phyloP scores from a whole-genome alignment of 2,797 vertebrate genomes.

The Acanthornis magna region DNA sequence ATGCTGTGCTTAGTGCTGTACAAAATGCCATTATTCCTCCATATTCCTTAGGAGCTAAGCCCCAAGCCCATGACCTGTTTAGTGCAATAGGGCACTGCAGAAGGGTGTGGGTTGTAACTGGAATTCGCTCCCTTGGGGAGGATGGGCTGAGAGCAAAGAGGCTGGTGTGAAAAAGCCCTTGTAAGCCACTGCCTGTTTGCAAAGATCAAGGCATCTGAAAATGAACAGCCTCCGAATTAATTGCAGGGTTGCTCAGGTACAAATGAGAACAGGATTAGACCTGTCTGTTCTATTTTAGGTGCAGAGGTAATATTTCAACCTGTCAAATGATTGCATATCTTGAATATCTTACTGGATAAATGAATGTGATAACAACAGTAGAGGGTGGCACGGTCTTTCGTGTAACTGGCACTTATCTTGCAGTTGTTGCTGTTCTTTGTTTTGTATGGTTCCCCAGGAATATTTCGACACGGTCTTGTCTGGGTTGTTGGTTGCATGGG shows the following conservation, averaged over 20 bases:
- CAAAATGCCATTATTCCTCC: background rate
- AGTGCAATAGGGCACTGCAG: background rate
- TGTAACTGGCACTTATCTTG: background rate
- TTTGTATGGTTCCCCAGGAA: background rate
- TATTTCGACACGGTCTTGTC: background rate
- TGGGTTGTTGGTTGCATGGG: background rate
- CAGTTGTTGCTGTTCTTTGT: background rate
- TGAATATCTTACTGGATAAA: background rate
- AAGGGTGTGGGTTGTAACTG: background rate
- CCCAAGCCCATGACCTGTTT: background rate
- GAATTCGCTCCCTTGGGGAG: background rate
- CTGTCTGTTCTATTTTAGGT: conserved; percentile 5
- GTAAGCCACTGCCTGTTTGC: background rate
- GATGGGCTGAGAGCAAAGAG: background rate
- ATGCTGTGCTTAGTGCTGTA: background rate
- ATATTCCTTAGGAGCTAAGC: background rate
- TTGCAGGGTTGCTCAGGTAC: background rate
- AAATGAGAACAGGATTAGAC: conserved; percentile 37
- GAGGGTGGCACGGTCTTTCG: background rate
- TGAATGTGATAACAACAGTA: background rate
- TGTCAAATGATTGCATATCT: background rate
- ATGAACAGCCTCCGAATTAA: background rate
- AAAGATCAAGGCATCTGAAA: background rate
- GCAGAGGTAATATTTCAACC: background rate
- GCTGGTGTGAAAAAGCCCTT: background rate